Evolutionary conservation across 2,888 invertebrate genomes (phyloP), one percentile per base, ranked within the genome.

Genomic region (Andrena bicolor): DNA sequence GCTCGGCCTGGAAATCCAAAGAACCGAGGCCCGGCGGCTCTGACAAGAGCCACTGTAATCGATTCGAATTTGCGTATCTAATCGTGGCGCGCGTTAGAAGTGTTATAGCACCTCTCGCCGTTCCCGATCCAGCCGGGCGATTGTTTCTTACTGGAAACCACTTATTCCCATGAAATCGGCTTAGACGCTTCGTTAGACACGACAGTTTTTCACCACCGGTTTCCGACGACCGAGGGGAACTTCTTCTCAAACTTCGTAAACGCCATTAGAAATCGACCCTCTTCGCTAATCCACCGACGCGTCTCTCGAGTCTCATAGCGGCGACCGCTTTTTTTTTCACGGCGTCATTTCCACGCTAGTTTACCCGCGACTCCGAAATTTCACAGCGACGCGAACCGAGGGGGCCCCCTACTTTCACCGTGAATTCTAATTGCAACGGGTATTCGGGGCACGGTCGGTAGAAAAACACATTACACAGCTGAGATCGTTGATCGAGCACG

Each of bases 141-240:
- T 63, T 74, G 30, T 69, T 72, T 65, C 75, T 66, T 41, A 20
- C 28, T 6, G 32, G 35, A 16, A 48, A 16, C 41, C 30, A 4
- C 23, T 66, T 41, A 51, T 71, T 72, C 70, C 81, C 73, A 61
- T 64, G 73, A 76, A 74, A 76, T 79, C 71, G 6, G 8, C 30
- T 76, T 66, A 70, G 75, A 70, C 74, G 60, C 20, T 58, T 80
- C 63, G 66, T 80, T 80, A 65, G 64, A 63, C 63, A 32, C 66
- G 74, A 41, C 41, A 10, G 5, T 64, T 60, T 71, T 68, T 76
- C 53, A 16, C n/a, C 35, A 16, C 2, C 30, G 4, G 66, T 41
- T 63, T 4, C 7, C 10, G 16, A 0, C 5, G 13, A 30, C 16
- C 16, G 26, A 61, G 30, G n/a, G 13, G 7, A 35, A 61, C 30